Percentiles rank a stretch among this genome's conserved stretches.
Conservation (phyloP, 2,797 vertebrate species). For the Dryobates pubescens region DNA sequence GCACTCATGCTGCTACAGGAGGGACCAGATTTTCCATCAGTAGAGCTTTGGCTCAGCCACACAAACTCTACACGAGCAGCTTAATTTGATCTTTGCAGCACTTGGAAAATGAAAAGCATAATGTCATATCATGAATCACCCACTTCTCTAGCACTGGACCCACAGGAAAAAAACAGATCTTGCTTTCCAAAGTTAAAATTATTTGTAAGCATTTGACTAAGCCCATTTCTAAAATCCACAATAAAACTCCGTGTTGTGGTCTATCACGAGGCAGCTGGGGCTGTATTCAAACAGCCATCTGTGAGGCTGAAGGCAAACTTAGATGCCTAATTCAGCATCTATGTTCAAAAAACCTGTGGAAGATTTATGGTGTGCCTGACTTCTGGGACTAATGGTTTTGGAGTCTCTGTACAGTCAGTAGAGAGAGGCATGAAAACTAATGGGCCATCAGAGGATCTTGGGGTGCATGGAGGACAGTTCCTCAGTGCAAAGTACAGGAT, state of each 20-base stretch:
- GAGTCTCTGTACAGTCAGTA: not conserved
- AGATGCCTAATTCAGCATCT: not conserved
- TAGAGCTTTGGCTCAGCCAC: not conserved
- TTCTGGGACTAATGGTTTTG: not conserved
- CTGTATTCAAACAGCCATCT: not conserved
- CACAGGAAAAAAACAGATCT: not conserved
- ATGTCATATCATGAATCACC: not conserved
- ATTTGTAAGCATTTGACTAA: conserved; percentile 16
- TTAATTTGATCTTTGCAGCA: conserved; percentile 32
- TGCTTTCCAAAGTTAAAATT: not conserved
- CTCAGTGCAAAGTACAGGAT: not conserved
- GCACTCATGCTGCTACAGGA: not conserved
- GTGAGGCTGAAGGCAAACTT: not conserved
- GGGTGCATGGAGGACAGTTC: not conserved
- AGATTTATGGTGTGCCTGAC: not conserved
- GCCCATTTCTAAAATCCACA: not conserved
- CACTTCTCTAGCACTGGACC: not conserved
- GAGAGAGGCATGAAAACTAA: not conserved
- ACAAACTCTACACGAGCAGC: not conserved
- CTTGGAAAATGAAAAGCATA: conserved; percentile 1
- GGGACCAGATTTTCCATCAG: not conserved
- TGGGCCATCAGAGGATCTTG: not conserved
- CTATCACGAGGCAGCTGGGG: not conserved
- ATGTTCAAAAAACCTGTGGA: not conserved
- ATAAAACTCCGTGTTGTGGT: not conserved